phyloP scores from a whole-genome alignment of 2,888 invertebrate species.

The Eristalis arbustorum region DNA sequence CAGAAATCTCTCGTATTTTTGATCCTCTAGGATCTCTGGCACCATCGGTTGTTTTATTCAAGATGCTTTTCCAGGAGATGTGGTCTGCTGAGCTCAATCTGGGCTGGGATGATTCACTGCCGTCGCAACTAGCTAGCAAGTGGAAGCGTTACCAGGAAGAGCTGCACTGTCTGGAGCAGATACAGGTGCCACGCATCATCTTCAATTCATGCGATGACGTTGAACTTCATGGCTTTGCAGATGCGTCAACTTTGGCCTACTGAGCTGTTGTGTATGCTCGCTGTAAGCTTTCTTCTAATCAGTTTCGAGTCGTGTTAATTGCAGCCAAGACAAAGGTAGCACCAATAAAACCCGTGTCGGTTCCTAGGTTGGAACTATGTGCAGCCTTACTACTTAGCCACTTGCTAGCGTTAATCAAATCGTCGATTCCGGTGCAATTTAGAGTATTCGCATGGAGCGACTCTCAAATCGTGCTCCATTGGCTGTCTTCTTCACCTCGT shows the following conservation, averaged over 20 bases:
- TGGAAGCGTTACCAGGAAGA: conserved; percentile 16
- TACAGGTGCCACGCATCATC: conserved; percentile 9
- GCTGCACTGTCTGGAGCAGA: neutral
- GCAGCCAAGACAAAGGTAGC: neutral
- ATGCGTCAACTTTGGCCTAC: conserved; percentile 42
- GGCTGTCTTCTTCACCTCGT: conserved; percentile 69
- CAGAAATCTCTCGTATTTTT: too few relatives aligned
- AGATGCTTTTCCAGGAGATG: conserved; percentile 58
- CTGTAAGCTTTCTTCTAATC: neutral
- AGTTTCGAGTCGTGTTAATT: neutral
- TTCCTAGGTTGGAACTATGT: conserved; percentile 38
- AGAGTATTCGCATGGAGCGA: conserved; percentile 68
- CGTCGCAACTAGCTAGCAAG: conserved; percentile 4
- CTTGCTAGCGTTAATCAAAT: conserved; percentile 20
- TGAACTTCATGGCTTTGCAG: conserved; percentile 55
- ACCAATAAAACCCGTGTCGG: conserved; percentile 22
- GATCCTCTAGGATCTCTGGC: conserved; percentile 52
- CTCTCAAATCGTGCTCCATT: conserved; percentile 72
- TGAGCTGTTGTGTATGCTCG: conserved; percentile 36
- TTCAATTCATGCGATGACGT: neutral
- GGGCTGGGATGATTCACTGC: conserved; percentile 50
- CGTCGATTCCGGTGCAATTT: conserved; percentile 17
- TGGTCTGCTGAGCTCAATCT: conserved; percentile 48
- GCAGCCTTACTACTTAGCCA: conserved; percentile 26
- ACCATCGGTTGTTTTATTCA: conserved; percentile 47